Conservation (phyloP, 2,888 invertebrate species). For the Heteropelma amictum region DNA sequence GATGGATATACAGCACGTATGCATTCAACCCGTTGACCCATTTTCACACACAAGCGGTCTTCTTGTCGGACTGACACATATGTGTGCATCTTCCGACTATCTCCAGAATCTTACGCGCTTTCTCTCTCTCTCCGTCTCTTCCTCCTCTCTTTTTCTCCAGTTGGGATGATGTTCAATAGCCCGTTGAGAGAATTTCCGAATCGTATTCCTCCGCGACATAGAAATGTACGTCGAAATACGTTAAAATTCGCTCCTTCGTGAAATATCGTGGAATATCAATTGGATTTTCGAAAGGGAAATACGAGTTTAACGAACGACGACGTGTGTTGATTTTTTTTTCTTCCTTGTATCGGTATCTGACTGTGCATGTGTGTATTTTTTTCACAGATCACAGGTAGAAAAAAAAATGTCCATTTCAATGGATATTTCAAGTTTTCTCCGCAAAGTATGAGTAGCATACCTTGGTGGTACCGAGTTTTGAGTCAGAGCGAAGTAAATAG, state of each 20-base stretch:
- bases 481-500: too few relatives aligned
- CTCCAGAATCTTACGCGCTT: constrained; percentile 13
- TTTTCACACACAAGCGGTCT: constrained; percentile 35
- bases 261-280: constrained; percentile 55
- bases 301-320: constrained; percentile 8
- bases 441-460: too few relatives aligned
- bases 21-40: constrained; percentile 52
- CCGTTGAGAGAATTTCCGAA: constrained; percentile 48
- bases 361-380: background rate
- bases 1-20: constrained; percentile 3
- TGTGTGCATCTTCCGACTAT: background rate
- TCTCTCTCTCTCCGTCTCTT: background rate
- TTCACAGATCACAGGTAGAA: background rate
- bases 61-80: background rate
- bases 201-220: background rate
- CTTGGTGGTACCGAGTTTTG: too few relatives aligned
- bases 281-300: constrained; percentile 20
- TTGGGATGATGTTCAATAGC: constrained; percentile 30
- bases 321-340: constrained; percentile 15
- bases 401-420: constrained; percentile 28
- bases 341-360: background rate
- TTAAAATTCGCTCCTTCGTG: constrained; percentile 44
- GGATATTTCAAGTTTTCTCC: background rate
- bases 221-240: background rate
- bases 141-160: background rate